Base-by-base conservation (phyloP, 2,888 invertebrate genomes). In the Tenthredo scrophulariae region DNA sequence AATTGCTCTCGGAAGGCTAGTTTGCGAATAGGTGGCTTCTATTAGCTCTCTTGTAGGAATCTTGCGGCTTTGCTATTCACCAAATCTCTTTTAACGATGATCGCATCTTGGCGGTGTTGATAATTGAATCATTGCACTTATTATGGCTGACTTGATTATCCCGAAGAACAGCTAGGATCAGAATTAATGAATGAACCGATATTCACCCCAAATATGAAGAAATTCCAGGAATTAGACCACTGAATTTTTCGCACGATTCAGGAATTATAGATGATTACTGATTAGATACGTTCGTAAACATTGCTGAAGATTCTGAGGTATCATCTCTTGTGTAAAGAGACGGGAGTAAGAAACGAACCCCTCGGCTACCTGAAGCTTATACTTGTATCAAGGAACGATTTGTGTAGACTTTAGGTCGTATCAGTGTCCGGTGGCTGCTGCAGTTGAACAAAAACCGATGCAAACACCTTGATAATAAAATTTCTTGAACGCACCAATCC, bases 121-220 rank as follows among this genome's bases (percentile, higher is more conserved):
- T 77, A 77, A 77, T 77, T 77, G 33, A 77, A 54, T 77, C 77
- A 10, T 54, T 77, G 77, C 54, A 50, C 77, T 54, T 54, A n/a
- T 4, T 33, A 3, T 33, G 54, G 54, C 7, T 26, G 54, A 15
- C 54, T 33, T 33, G 54, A 77, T 77, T 54, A 77, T 54, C 13
- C 33, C 33, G 3, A 62, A 26, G 3, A n/a, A 10, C 10, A 26
- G n/a, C 4, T 50, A n/a, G 6, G n/a, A 54, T 54, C 46, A 15
- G 4, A 18, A 54, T 54, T n/a, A 6, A 54, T 54, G n/a, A 54
- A 54, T 54, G 6, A n/a, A n/a, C 2, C 54, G n/a, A 7, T n/a
- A n/a, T 7, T 7, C n/a, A 54, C 54, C 54, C 54, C 7, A 54
- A 54, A n/a, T 54, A n/a, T n/a, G 7, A n/a, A 54, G n/a, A n/a